Evolutionary conservation across 2,888 invertebrate genomes (phyloP).

Genomic region (Dasypolia templi): DNA sequence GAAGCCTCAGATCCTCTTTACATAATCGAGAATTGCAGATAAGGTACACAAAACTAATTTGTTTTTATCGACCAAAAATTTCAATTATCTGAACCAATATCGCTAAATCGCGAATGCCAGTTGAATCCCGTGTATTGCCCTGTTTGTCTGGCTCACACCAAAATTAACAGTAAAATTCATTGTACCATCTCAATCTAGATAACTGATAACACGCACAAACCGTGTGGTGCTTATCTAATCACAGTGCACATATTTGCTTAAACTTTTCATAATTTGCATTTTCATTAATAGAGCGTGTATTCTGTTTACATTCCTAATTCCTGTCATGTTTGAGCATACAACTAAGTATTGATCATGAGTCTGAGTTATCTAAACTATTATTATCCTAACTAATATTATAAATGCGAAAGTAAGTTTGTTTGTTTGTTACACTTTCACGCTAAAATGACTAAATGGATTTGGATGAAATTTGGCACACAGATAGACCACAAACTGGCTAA

Average conservation of each 20-base stretch:
- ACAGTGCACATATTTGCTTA: slow-evolving; percentile 14
- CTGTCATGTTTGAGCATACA: slow-evolving; percentile 6
- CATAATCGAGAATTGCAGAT: background rate
- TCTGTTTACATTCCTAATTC: slow-evolving; percentile 28
- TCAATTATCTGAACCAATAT: slow-evolving; percentile 7
- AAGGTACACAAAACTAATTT: slow-evolving; percentile 19
- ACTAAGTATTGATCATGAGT: background rate
- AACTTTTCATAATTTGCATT: slow-evolving; percentile 25
- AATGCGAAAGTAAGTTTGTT: no score
- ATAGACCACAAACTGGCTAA: no score
- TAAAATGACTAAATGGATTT: no score
- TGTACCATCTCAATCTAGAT: slow-evolving; percentile 13
- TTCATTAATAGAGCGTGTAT: slow-evolving; percentile 11
- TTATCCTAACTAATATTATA: no score
- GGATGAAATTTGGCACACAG: no score
- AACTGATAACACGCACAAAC: slow-evolving; percentile 32
- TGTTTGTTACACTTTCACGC: no score
- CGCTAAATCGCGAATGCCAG: slow-evolving; percentile 1
- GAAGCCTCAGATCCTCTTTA: background rate
- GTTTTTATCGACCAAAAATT: slow-evolving; percentile 10
- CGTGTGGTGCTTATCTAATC: slow-evolving; percentile 43
- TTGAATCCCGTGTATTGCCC: background rate
- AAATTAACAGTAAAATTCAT: slow-evolving; percentile 12
- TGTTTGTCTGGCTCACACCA: background rate
- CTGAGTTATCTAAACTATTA: no score